These are phyloP conservation scores for Netelia virgata DNA, from an alignment of 2,888 invertebrate genomes.

Conservation along the genomic window DNA sequence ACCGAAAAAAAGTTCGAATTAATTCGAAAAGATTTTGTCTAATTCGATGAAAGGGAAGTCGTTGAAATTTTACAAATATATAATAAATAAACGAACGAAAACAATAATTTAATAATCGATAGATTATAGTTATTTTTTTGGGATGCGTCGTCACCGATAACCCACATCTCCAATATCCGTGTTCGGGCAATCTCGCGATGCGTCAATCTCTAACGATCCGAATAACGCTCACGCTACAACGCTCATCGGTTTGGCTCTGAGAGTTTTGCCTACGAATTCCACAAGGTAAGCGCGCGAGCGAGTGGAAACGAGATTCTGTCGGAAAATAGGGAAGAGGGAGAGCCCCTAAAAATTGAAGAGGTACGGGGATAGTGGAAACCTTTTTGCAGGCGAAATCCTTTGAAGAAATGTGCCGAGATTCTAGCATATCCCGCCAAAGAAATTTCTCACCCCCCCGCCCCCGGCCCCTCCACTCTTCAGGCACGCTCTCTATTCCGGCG, in stretches of 20 bases:
- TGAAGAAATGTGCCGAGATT: slow-evolving; percentile 50
- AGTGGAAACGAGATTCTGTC: slow-evolving; percentile 19
- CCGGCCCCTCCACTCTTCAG: too few species aligned
- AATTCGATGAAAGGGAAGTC: too few species aligned
- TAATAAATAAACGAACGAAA: background rate
- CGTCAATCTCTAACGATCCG: slow-evolving; percentile 38
- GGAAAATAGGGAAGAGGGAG: slow-evolving; percentile 34
- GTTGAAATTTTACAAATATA: too few species aligned
- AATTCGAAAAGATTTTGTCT: too few species aligned
- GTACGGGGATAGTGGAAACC: background rate
- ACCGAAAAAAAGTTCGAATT: too few species aligned
- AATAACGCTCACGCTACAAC: slow-evolving; percentile 25
- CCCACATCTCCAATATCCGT: background rate
- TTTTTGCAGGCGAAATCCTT: slow-evolving; percentile 33
- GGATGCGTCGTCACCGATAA: background rate
- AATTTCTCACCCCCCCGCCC: slow-evolving; percentile 42
- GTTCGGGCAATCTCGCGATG: background rate
- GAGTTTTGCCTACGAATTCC: slow-evolving; percentile 22
- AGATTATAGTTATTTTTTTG: background rate
- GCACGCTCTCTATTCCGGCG: slow-evolving; percentile 7
- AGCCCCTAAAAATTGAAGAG: slow-evolving; percentile 35
- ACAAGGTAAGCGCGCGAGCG: slow-evolving; percentile 8
- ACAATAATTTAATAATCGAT: background rate
- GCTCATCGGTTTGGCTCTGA: background rate
- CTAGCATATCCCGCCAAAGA: slow-evolving; percentile 29